phyloP scores from a whole-genome alignment of 2,113 vertebrate genomes.

The Peromyscus californicus region DNA sequence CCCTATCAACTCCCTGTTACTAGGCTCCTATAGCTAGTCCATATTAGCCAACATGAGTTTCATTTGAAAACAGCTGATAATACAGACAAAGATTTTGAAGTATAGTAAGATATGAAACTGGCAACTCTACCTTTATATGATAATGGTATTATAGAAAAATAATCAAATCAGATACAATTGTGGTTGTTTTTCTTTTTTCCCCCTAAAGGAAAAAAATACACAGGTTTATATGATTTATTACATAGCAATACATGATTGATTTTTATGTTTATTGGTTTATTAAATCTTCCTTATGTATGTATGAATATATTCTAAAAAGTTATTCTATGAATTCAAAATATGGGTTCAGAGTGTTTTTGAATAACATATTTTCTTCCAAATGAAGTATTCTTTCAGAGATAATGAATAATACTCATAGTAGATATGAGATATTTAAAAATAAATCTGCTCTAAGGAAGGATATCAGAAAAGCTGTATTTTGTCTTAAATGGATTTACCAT shows the following conservation, averaged over 20 bases:
- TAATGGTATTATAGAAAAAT: conserved; percentile 37
- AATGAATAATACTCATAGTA: not conserved
- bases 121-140: not conserved
- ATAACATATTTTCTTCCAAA: conserved; percentile 3
- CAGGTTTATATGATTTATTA: not conserved
- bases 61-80: conserved; percentile 33
- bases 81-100: not conserved
- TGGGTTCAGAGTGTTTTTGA: not conserved
- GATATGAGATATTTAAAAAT: conserved; percentile 48
- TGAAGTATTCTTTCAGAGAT: conserved; percentile 5
- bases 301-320: not conserved
- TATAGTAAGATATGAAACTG: not conserved
- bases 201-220: not conserved
- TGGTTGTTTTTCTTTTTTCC: not conserved
- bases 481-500: conserved; percentile 48
- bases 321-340: not conserved
- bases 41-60: conserved; percentile 24
- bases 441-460: conserved; percentile 48
- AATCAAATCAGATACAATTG: not conserved
- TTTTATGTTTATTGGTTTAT: not conserved
- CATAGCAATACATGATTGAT: not conserved
- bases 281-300: not conserved
- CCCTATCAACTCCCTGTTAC: conserved; percentile 28
- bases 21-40: conserved; percentile 57
- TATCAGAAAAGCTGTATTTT: conserved; percentile 57